Evolutionary conservation across 2,113 vertebrate genomes (phyloP).

Genomic region (Ceyx margarethae): DNA sequence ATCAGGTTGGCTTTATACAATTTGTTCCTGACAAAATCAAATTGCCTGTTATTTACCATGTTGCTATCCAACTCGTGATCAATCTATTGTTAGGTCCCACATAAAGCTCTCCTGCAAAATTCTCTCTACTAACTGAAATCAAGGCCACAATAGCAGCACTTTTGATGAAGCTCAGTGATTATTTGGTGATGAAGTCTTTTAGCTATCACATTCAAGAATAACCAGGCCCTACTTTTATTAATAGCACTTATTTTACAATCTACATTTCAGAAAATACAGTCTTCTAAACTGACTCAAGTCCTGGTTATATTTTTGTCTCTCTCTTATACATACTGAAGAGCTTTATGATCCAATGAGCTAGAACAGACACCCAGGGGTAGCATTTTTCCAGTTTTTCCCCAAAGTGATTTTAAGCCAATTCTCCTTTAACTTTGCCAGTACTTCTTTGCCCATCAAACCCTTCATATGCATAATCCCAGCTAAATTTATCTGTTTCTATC

Average conservation of each 20-base stretch:
- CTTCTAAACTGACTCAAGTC: conserved; percentile 18
- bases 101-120: conserved; percentile 53
- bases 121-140: conserved; percentile 60
- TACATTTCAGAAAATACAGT: conserved; percentile 46
- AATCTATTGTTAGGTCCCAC: conserved; percentile 63
- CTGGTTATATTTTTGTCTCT: not conserved
- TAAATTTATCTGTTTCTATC: not conserved
- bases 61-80: conserved; percentile 67
- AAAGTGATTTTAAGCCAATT: not conserved
- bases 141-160: conserved; percentile 26
- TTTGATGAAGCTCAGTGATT: conserved; percentile 49
- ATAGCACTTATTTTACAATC: conserved; percentile 50
- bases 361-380: not conserved
- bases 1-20: conserved; percentile 66
- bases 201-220: conserved; percentile 42
- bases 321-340: not conserved
- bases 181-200: conserved; percentile 57
- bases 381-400: not conserved
- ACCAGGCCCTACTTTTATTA: conserved; percentile 43
- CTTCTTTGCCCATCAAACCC: not conserved
- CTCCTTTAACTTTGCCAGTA: not conserved
- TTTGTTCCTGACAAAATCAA: conserved; percentile 69
- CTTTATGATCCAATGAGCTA: not conserved
- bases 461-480: not conserved
- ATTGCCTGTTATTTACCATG: conserved; percentile 68